Conservation (phyloP, 2,888 invertebrate genomes). For the Zele albiditarsus region DNA sequence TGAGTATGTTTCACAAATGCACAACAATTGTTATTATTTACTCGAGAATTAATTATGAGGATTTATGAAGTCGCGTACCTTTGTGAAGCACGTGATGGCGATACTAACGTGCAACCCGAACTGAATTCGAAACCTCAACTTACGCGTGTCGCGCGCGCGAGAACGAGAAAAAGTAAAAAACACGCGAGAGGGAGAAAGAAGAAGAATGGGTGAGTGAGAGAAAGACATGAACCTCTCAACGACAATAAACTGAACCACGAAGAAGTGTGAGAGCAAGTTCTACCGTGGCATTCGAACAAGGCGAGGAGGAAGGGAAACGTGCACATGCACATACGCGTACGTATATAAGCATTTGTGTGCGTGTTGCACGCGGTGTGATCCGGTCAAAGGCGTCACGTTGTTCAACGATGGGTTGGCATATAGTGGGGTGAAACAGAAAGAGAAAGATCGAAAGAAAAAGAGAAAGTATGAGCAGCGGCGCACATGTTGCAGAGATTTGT, state of each 20-base stretch:
- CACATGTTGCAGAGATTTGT: slow-evolving; percentile 45
- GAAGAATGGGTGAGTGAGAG: not conserved
- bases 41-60: slow-evolving; percentile 3
- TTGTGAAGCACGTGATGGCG: slow-evolving; percentile 55
- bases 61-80: not conserved
- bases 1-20: too few relatives aligned
- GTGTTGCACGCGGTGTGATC: slow-evolving; percentile 18
- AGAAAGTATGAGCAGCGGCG: not conserved
- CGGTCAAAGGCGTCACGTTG: slow-evolving; percentile 15
- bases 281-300: slow-evolving; percentile 49
- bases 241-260: slow-evolving; percentile 63
- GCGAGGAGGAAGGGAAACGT: slow-evolving; percentile 31
- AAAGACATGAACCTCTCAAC: slow-evolving; percentile 29
- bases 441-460: not conserved
- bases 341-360: slow-evolving; percentile 2
- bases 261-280: slow-evolving; percentile 38
- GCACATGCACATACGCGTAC: slow-evolving; percentile 5
- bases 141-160: slow-evolving; percentile 37
- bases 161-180: slow-evolving; percentile 5
- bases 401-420: not conserved
- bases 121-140: slow-evolving; percentile 54
- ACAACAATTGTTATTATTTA: not conserved
- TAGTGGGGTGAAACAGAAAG: not conserved
- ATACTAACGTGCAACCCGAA: slow-evolving; percentile 58
- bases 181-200: not conserved